Evolutionary conservation across 2,888 invertebrate species (phyloP).

Genomic region (Thymelicus sylvestris): DNA sequence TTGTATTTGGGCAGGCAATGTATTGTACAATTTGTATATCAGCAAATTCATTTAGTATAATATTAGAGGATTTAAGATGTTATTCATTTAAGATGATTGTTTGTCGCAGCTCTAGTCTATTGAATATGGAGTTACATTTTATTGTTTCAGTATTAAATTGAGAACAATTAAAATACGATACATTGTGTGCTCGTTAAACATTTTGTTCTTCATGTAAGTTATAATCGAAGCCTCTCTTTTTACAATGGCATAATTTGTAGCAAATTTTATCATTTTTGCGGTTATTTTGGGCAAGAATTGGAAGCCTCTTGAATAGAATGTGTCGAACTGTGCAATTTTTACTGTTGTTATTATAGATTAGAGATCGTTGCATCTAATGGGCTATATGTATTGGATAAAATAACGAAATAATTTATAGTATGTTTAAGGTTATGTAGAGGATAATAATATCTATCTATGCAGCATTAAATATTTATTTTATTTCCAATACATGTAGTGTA

Average conservation of each 20-base stretch:
- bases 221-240: constrained; percentile 28
- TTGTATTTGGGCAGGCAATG: constrained; percentile 23
- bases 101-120: constrained; percentile 1
- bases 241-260: constrained; percentile 19
- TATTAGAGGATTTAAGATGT: too few relatives aligned
- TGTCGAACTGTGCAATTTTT: constrained; percentile 58
- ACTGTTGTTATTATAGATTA: constrained; percentile 51
- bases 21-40: constrained; percentile 17
- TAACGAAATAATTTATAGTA: neutral
- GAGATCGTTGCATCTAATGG: constrained; percentile 20
- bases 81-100: too few relatives aligned
- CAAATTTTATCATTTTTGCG: constrained; percentile 37
- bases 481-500: constrained; percentile 19
- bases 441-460: too few relatives aligned
- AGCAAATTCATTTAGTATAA: neutral
- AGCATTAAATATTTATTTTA: neutral
- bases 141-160: neutral
- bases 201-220: constrained; percentile 29
- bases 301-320: constrained; percentile 42
- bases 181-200: constrained; percentile 24
- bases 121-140: neutral
- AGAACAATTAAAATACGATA: constrained; percentile 2
- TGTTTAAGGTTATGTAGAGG: too few relatives aligned
- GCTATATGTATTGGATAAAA: constrained; percentile 23
- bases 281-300: constrained; percentile 40